phyloP scores from a whole-genome alignment of 1,140 invertebrate genomes.

The Berghia stephanieae region DNA sequence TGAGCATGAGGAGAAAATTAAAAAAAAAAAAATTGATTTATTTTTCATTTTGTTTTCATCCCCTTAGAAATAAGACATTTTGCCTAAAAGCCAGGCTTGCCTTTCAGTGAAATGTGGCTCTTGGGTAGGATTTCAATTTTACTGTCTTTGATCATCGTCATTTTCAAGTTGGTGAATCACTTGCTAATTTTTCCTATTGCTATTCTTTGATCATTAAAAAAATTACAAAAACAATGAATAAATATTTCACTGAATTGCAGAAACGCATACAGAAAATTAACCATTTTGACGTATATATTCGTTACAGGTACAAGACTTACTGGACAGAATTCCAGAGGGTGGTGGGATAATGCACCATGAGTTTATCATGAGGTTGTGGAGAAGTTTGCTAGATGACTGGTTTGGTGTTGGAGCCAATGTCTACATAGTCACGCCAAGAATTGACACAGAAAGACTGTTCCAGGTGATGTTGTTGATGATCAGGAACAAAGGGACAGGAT shows the following conservation, averaged over 20 bases:
- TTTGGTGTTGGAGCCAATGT: constrained; percentile 58
- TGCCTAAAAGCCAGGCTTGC: too few relatives aligned
- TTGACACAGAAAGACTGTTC: constrained; percentile 60
- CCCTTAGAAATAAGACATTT: too few relatives aligned
- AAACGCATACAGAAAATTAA: too few relatives aligned
- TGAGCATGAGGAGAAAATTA: too few relatives aligned
- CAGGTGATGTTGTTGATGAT: constrained; percentile 59
- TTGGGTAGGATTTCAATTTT: too few relatives aligned
- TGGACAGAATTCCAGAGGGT: constrained; percentile 62
- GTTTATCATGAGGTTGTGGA: constrained; percentile 61
- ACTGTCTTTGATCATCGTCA: too few relatives aligned
- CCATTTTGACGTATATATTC: too few relatives aligned
- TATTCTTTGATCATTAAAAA: too few relatives aligned
- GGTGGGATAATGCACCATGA: constrained; percentile 62
- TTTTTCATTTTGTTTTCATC: too few relatives aligned
- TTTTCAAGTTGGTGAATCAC: too few relatives aligned
- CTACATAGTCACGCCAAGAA: constrained; percentile 58
- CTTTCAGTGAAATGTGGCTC: too few relatives aligned
- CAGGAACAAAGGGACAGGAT: constrained; percentile 61
- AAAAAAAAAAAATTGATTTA: too few relatives aligned
- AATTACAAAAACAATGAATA: neutral
- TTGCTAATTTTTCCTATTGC: neutral
- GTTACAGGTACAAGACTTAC: constrained; percentile 58
- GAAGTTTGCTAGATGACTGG: constrained; percentile 60
- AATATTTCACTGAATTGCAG: neutral